Conservation (phyloP, 2,888 invertebrate genomes). For the Steinernema scapterisci region DNA sequence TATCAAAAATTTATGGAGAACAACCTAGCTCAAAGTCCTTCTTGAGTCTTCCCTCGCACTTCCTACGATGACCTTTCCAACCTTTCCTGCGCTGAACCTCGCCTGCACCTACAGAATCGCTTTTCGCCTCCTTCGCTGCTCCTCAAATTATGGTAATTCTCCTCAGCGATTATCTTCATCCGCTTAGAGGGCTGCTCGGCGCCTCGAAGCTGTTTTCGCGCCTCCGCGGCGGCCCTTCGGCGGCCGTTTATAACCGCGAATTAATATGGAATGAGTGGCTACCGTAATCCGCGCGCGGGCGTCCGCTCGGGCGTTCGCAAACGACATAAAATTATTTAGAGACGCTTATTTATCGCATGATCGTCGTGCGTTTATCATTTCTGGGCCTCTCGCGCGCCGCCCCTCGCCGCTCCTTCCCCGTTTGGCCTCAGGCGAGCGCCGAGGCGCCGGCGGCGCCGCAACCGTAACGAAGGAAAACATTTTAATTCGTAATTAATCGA, state of each 20-base stretch:
- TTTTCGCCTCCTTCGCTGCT: background rate
- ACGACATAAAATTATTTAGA: conserved; percentile 33
- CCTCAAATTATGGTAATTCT: conserved; percentile 6
- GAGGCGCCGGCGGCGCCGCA: background rate
- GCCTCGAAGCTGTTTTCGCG: conserved; percentile 12
- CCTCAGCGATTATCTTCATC: background rate
- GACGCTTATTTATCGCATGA: conserved; percentile 32
- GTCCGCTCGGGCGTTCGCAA: conserved; percentile 5
- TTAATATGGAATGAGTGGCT: conserved; percentile 31
- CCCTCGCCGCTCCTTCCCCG: background rate
- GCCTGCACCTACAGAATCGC: background rate
- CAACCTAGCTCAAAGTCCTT: background rate
- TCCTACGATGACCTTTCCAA: background rate
- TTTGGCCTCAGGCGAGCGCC: background rate
- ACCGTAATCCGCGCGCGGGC: conserved; percentile 10
- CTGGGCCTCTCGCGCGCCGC: conserved; percentile 10
- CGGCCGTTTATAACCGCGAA: conserved; percentile 19
- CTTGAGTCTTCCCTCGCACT: background rate
- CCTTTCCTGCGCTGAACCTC: background rate
- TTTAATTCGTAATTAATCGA: conserved; percentile 31
- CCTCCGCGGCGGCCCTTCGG: conserved; percentile 5
- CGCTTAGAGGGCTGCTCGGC: background rate
- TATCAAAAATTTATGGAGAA: too few relatives aligned
- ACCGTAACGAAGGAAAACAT: conserved; percentile 18
- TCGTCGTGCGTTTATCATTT: conserved; percentile 26